Evolutionary conservation across 2,113 vertebrate species (phyloP).

Genomic region (Agelaius tricolor): DNA sequence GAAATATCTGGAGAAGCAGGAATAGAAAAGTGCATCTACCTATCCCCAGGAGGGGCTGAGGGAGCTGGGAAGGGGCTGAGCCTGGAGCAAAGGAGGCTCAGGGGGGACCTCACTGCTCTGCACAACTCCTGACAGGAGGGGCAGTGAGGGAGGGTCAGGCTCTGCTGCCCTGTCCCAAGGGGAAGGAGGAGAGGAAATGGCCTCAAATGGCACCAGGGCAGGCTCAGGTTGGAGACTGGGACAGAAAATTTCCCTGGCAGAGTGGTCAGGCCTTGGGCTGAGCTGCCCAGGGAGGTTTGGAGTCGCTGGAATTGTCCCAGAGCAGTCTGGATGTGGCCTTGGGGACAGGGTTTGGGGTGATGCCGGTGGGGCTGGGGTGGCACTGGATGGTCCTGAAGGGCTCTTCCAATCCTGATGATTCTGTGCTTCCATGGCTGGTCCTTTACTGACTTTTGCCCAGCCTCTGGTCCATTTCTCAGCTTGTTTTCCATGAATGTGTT

Average conservation of each 20-base stretch:
- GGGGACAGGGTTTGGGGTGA: background rate
- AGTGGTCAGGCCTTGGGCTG: background rate
- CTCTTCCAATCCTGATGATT: background rate
- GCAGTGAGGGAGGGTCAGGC: too few relatives aligned
- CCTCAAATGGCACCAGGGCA: background rate
- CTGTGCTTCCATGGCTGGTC: background rate
- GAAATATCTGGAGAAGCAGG: background rate
- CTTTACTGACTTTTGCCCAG: background rate
- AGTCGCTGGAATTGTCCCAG: background rate
- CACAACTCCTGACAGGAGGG: background rate
- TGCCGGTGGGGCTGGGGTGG: background rate
- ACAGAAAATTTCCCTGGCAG: accelerated
- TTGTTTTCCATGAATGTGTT: background rate
- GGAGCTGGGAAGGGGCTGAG: background rate
- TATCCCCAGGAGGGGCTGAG: background rate
- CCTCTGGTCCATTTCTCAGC: background rate
- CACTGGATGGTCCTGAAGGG: accelerated
- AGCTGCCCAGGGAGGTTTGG: background rate
- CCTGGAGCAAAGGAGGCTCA: background rate
- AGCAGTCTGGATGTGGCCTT: background rate
- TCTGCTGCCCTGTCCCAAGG: background rate
- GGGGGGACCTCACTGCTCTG: background rate
- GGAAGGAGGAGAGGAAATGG: background rate
- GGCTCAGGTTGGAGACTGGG: background rate
- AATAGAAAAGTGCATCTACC: background rate